Percentiles rank a stretch among this genome's conserved stretches.
Evolutionary conservation across 1,140 invertebrate genomes (phyloP).

Genomic region (Sipha flava): DNA sequence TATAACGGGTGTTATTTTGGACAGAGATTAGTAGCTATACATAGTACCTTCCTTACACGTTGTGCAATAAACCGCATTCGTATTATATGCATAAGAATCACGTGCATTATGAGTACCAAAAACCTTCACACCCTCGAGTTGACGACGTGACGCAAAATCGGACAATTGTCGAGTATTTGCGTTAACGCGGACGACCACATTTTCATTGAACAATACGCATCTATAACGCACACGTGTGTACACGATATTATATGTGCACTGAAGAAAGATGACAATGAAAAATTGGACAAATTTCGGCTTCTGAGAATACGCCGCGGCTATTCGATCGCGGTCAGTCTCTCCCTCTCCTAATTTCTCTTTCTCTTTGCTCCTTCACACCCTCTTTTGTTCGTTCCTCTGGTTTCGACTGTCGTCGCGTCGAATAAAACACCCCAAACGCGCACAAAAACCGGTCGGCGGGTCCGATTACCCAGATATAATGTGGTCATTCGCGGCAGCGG

Average conservation of each 20-base stretch:
- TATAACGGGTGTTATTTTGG: not conserved
- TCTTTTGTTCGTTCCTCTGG: too few species aligned
- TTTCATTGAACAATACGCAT: not conserved
- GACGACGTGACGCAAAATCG: too few species aligned
- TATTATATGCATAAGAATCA: too few species aligned
- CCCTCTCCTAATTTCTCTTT: too few species aligned
- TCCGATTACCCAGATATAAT: slow-evolving; percentile 17
- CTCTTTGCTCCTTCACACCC: too few species aligned
- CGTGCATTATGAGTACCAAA: too few species aligned
- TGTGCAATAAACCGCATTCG: too few species aligned
- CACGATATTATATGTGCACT: not conserved
- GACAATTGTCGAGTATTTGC: too few species aligned
- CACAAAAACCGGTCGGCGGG: not conserved
- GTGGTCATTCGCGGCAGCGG: not conserved
- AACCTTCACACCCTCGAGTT: too few species aligned
- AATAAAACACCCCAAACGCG: not conserved
- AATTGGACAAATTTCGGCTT: not conserved
- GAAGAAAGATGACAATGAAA: not conserved
- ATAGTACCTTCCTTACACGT: too few species aligned
- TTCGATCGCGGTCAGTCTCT: not conserved
- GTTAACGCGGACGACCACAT: too few species aligned
- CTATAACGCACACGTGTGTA: not conserved
- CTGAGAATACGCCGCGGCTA: not conserved
- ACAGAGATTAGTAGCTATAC: too few species aligned
- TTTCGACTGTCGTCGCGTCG: not conserved